Conservation (phyloP, 2,888 invertebrate species). For the Phortica magna region DNA sequence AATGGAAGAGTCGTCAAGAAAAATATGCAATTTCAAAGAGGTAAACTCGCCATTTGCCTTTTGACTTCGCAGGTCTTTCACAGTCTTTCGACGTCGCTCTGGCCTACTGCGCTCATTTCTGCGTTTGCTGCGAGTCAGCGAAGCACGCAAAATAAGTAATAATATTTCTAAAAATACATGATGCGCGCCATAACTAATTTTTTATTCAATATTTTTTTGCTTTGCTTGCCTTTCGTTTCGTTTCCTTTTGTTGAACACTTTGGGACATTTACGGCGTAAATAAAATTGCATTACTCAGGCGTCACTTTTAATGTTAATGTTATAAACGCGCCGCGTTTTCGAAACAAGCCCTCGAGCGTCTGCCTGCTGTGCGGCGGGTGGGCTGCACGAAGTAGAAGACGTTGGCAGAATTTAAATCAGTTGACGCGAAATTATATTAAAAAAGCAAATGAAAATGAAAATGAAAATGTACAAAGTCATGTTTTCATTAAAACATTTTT, state of each 20-base stretch:
- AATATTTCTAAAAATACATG: background rate
- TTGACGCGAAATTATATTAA: background rate
- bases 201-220: background rate
- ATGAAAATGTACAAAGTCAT: slow-evolving; percentile 52
- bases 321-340: background rate
- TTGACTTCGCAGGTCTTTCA: background rate
- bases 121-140: background rate
- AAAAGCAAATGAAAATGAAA: background rate
- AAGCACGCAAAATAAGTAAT: background rate
- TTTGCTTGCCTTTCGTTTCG: background rate
- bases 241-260: background rate
- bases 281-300: slow-evolving; percentile 15
- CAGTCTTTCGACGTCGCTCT: background rate
- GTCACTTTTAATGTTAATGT: background rate
- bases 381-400: too few species aligned
- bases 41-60: background rate
- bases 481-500: slow-evolving; percentile 23
- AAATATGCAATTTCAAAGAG: background rate
- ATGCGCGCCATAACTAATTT: background rate
- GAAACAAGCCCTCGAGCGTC: background rate
- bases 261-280: slow-evolving; percentile 1
- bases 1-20: background rate
- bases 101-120: background rate
- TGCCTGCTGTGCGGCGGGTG: background rate
- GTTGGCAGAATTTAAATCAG: background rate